Conservation (phyloP, 37 sponge, comb jelly and placozoan genomes). For the Spongilla lacustris region DNA sequence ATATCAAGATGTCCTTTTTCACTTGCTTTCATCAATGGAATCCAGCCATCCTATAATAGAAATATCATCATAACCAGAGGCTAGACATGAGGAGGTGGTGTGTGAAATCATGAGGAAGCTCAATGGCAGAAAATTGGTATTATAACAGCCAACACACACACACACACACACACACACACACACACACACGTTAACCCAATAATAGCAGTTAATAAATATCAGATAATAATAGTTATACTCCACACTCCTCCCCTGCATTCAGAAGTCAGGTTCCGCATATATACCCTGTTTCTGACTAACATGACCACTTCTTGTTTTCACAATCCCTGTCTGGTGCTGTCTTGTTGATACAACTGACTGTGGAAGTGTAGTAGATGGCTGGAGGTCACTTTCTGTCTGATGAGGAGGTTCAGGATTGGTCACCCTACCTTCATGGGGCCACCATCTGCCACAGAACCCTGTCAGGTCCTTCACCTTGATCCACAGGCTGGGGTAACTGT, state of each 20-base stretch:
- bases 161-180: no score
- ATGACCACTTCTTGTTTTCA: neutral
- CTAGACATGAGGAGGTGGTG: no score
- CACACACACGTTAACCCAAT: no score
- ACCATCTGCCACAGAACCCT: neutral
- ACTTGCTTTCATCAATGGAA: no score
- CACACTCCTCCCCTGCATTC: neutral
- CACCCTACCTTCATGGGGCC: neutral
- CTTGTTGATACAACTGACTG: neutral
- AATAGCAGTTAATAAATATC: neutral
- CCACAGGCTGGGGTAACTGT: neutral
- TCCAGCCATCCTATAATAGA: no score
- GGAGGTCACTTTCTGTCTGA: neutral
- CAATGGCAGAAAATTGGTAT: no score
- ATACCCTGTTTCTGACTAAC: neutral
- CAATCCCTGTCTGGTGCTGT: neutral
- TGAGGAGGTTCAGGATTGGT: neutral
- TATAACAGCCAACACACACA: no score
- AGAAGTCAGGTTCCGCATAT: neutral
- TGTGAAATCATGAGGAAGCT: no score
- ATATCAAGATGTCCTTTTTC: no score
- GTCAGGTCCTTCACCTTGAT: neutral
- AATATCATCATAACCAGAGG: no score
- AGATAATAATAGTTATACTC: neutral
- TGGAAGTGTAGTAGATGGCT: neutral